These are phyloP conservation scores for Beroe ovata DNA, from an alignment of 37 sponge, comb jelly and placozoan genomes.

Conservation along the genomic window DNA sequence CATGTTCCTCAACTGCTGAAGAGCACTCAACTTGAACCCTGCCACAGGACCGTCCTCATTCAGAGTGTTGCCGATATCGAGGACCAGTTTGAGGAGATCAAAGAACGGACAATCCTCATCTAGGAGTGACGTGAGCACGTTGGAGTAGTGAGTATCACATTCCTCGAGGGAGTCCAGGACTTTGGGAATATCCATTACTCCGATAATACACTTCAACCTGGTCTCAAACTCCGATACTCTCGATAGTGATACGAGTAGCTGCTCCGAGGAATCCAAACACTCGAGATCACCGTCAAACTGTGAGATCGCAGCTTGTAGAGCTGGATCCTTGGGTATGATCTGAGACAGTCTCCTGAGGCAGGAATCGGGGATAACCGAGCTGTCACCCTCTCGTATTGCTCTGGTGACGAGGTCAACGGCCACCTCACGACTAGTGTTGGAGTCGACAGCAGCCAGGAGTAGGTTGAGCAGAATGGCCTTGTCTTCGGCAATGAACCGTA, in stretches of 20 bases:
- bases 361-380: background rate
- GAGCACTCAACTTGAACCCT: constrained; percentile 18
- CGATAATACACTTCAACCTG: constrained; percentile 54
- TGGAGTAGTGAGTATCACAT: background rate
- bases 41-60: background rate
- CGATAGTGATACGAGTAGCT: background rate
- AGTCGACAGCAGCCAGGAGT: constrained; percentile 19
- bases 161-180: constrained; percentile 1
- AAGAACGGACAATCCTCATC: constrained; percentile 19
- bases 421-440: background rate
- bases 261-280: constrained; percentile 8
- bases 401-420: constrained; percentile 1
- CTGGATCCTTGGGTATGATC: background rate
- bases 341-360: constrained; percentile 20
- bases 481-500: constrained; percentile 55
- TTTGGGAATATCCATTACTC: constrained; percentile 4
- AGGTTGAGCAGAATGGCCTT: background rate
- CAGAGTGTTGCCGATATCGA: constrained; percentile 36
- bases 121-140: constrained; percentile 8
- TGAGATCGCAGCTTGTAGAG: constrained; percentile 24
- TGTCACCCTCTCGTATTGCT: constrained; percentile 25
- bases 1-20: constrained; percentile 63
- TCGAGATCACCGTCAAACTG: constrained; percentile 33
- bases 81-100: constrained; percentile 42
- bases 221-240: constrained; percentile 43